Base-by-base conservation (phyloP, 2,888 invertebrate species). In the Pemphredon lugubris region DNA sequence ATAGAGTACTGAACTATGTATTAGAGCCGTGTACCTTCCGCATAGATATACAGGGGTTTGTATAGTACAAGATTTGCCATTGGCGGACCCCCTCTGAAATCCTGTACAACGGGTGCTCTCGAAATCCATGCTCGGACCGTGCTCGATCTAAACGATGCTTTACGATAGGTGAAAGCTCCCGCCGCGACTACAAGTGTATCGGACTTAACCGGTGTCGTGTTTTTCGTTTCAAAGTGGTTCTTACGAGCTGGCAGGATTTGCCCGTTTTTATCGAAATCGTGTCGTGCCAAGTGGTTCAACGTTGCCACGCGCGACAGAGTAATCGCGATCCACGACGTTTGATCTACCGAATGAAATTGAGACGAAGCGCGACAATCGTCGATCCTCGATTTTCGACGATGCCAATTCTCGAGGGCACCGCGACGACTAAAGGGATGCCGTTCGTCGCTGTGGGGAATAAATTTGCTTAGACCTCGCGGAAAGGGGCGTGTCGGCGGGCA, bases 1-100 rank as follows among this genome's bases (percentile, higher is more conserved):
- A 84, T 87, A 83, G 84, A 86, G 83, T 83, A 81, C 84, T 85
- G 82, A 86, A 86, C 87, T 87, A 86, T 87, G 87, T 86, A 87
- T 87, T 84, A 86, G 84, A 85, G 75, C 67, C 83, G 79, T 85
- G 81, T 83, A 84, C 81, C 80, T 83, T 78, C 77, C 79, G 75
- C 77, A 75, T 78, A 83, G 81, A 77, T 79, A 77, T 75, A 71
- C 75, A 76, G 63, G 77, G 81, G 84, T 83, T 84, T 84, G 82
- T 79, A 82, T 78, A 77, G 78, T 71, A 77, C 83, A 84, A 86
- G 86, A 84, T 86, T 86, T 84, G 83, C 84, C 76, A 72, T 78
- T 64, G 83, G 80, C 76, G 80, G 73, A 72, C 78, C 70, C 51
- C 55, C 60, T 61, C 76, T 75, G 81, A 76, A 84, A 83, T 83